phyloP scores from a whole-genome alignment of 2,797 vertebrate genomes.

The Allobates femoralis region DNA sequence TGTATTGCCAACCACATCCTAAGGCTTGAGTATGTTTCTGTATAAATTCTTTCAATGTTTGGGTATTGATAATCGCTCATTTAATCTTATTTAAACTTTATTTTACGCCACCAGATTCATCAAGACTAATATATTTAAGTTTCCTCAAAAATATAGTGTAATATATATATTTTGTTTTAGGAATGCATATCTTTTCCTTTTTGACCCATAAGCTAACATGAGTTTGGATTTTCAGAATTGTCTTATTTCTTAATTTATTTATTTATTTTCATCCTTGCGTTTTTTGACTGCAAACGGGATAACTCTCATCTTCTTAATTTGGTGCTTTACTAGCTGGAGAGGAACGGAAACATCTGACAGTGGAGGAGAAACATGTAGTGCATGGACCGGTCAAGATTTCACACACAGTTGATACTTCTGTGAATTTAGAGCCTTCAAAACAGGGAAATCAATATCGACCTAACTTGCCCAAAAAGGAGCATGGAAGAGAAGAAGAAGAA shows the following conservation, averaged over 20 bases:
- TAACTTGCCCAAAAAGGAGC: not conserved
- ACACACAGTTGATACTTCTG: not conserved
- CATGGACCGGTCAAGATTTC: not conserved
- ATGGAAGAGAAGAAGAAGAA: not conserved
- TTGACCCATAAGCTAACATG: not conserved
- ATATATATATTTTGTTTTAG: not conserved
- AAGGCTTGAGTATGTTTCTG: not conserved
- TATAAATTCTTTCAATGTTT: not conserved
- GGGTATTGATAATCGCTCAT: not conserved
- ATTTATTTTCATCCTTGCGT: slow-evolving; percentile 10
- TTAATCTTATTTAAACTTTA: not conserved
- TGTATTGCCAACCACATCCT: not conserved
- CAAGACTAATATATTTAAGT: not conserved
- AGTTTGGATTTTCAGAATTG: slow-evolving; percentile 3
- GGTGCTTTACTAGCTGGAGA: slow-evolving; percentile 58
- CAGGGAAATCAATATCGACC: not conserved
- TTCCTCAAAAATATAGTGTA: not conserved
- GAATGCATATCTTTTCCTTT: not conserved
- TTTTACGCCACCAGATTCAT: not conserved
- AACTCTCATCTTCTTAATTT: slow-evolving; percentile 56
- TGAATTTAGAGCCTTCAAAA: slow-evolving; percentile 9
- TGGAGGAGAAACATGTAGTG: slow-evolving; percentile 16
- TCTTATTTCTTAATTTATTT: not conserved
- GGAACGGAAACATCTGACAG: slow-evolving; percentile 25
- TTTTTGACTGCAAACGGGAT: slow-evolving; percentile 13